Conservation (phyloP, 1,140 invertebrate species). For the Drosophila jambulina region DNA sequence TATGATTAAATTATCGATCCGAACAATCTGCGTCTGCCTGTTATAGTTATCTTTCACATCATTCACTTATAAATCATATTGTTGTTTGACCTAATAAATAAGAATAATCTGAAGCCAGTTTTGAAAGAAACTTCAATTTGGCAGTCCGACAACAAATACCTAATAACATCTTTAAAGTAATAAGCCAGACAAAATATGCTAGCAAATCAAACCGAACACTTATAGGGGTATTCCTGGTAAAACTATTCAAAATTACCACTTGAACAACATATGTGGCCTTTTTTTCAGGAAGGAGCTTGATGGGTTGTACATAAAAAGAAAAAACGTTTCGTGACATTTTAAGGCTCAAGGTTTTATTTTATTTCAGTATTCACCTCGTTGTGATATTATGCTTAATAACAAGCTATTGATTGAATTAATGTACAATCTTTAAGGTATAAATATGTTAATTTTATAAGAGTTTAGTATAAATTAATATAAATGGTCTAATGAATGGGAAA, state of each 20-base stretch:
- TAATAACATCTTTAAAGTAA: neutral
- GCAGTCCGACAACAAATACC: no score
- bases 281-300: no score
- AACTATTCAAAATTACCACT: neutral
- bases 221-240: neutral
- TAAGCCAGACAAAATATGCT: neutral
- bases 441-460: neutral
- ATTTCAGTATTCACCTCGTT: conserved; percentile 1
- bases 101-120: no score
- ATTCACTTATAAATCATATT: no score
- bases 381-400: neutral
- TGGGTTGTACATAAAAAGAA: neutral
- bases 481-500: neutral
- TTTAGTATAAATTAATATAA: conserved; percentile 2
- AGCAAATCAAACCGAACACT: neutral
- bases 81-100: no score
- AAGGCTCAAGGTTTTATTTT: conserved; percentile 3
- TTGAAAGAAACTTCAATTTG: neutral
- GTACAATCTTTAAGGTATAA: neutral
- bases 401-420: conserved; percentile 6
- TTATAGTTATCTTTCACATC: no score
- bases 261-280: neutral
- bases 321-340: neutral
- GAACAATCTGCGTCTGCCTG: no score
- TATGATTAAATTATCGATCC: no score